Percentiles rank a stretch among this genome's conserved stretches.
Evolutionary conservation across 2,888 invertebrate genomes (phyloP).

Genomic region (Pristionchus entomophagus): DNA sequence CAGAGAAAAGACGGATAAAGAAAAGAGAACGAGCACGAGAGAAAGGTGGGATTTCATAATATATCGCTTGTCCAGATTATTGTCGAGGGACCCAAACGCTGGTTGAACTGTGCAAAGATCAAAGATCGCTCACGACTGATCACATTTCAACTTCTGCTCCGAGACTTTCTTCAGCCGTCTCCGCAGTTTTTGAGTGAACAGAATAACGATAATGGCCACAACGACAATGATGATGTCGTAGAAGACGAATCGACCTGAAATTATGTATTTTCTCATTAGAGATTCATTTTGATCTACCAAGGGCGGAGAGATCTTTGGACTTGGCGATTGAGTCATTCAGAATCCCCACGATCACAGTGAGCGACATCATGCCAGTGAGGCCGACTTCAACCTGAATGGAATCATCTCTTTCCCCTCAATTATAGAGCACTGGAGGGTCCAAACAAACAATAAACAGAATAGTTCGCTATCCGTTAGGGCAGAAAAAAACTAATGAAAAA

Average conservation of each 20-base stretch:
- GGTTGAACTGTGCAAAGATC: too few relatives aligned
- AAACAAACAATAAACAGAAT: too few relatives aligned
- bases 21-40: neutral
- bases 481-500: too few relatives aligned
- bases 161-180: neutral
- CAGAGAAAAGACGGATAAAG: neutral
- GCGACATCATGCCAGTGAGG: constrained; percentile 9
- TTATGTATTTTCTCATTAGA: neutral
- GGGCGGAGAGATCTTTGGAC: neutral
- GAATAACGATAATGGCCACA: neutral
- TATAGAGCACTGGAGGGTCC: too few relatives aligned
- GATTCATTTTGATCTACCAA: neutral
- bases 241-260: constrained; percentile 19
- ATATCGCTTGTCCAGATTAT: too few relatives aligned
- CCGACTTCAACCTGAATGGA: neutral
- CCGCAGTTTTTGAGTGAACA: neutral
- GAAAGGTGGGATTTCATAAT: too few relatives aligned
- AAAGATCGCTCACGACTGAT: neutral
- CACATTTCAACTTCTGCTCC: neutral
- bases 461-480: too few relatives aligned
- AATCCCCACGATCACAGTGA: neutral
- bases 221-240: constrained; percentile 2
- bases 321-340: constrained; percentile 1
- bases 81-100: too few relatives aligned
- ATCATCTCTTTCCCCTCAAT: too few relatives aligned